Conservation (phyloP, 1,140 invertebrate genomes). For the Charaxes varanes region DNA sequence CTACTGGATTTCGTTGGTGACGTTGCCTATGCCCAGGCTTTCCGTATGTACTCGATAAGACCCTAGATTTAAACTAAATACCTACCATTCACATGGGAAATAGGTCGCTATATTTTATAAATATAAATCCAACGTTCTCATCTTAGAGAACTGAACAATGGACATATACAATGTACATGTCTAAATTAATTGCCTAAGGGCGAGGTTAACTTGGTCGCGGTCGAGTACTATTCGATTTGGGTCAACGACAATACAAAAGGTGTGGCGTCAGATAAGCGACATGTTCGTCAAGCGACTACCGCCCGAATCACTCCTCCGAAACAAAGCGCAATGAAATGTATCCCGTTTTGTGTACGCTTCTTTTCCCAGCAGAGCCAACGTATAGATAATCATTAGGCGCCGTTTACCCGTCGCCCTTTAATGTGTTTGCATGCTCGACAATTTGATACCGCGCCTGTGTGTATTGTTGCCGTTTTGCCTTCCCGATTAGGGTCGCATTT, state of each 20-base stretch:
- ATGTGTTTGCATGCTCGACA: slow-evolving; percentile 67
- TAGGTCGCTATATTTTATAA: too few relatives aligned
- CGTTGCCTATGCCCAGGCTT: too few relatives aligned
- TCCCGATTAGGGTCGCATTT: slow-evolving; percentile 66
- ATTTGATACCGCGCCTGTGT: slow-evolving; percentile 67
- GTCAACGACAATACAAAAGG: slow-evolving; percentile 67
- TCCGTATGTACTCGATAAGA: too few relatives aligned
- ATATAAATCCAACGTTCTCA: too few relatives aligned
- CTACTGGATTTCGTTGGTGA: too few relatives aligned
- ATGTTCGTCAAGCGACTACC: slow-evolving; percentile 59
- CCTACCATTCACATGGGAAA: too few relatives aligned
- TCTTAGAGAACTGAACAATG: too few relatives aligned
- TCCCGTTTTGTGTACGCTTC: slow-evolving; percentile 53
- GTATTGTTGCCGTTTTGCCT: slow-evolving; percentile 66
- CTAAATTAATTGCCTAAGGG: slow-evolving; percentile 35
- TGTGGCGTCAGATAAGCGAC: slow-evolving; percentile 66
- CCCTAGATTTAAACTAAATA: too few relatives aligned
- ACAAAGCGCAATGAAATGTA: slow-evolving; percentile 63
- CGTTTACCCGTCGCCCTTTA: slow-evolving; percentile 58
- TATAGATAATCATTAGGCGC: slow-evolving; percentile 63
- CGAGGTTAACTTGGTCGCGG: slow-evolving; percentile 46
- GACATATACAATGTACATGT: slow-evolving; percentile 1
- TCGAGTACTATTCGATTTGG: slow-evolving; percentile 60
- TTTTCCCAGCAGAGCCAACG: slow-evolving; percentile 43
- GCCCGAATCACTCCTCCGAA: slow-evolving; percentile 46